A percentile compares a stretch with the other conserved stretches of the same genome.
phyloP scores from a whole-genome alignment of 1,140 invertebrate genomes.

The Euglossa dilemma region DNA sequence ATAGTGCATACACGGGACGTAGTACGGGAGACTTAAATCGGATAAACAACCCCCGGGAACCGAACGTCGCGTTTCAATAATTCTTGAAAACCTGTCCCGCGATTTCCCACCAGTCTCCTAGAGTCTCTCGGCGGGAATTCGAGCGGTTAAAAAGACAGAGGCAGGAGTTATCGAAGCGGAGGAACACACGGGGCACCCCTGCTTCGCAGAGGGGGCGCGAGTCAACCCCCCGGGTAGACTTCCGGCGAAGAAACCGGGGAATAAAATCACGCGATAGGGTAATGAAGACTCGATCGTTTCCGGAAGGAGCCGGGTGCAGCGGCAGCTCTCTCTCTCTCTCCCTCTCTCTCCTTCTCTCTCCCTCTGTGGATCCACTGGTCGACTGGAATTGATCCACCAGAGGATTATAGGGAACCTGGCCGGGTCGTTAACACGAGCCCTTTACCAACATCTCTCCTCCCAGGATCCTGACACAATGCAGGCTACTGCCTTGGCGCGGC shows the following conservation, averaged over 20 bases:
- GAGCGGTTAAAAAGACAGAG: no score
- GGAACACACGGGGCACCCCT: no score
- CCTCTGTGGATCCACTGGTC: constrained; percentile 15
- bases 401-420: constrained; percentile 57
- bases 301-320: background rate
- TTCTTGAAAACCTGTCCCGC: background rate
- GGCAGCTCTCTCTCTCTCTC: background rate
- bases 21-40: background rate
- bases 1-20: no score
- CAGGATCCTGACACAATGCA: constrained; percentile 62
- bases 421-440: constrained; percentile 64
- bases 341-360: background rate
- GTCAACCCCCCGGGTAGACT: background rate
- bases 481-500: constrained; percentile 54
- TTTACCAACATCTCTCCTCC: constrained; percentile 61
- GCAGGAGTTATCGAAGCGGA: background rate
- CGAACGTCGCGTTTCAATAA: background rate
- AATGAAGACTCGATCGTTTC: constrained; percentile 25
- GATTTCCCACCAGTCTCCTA: no score
- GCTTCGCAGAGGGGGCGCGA: no score
- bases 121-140: no score
- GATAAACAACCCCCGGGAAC: background rate
- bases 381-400: constrained; percentile 53
- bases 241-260: background rate
- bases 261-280: background rate